These are phyloP conservation scores for Meles meles DNA, from an alignment of 2,113 vertebrate species.

Conservation along the genomic window DNA sequence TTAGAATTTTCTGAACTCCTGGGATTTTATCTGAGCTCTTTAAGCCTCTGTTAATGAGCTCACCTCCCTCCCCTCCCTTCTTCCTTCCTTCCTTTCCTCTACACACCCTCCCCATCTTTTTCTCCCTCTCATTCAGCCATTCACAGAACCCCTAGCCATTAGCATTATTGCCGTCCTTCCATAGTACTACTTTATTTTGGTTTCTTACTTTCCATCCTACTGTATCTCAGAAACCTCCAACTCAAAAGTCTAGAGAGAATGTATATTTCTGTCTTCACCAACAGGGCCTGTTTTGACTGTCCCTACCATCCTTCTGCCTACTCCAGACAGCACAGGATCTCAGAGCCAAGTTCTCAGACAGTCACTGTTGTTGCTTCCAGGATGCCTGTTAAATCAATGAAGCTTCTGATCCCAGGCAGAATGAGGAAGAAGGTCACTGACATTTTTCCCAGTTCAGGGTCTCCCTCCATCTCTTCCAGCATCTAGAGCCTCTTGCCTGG, in stretches of 20 bases:
- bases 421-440: not conserved
- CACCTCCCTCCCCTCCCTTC: too few species aligned
- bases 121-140: not conserved
- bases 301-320: not conserved
- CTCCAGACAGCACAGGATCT: not conserved
- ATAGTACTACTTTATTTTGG: not conserved
- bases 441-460: not conserved
- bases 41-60: not conserved
- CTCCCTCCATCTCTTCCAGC: not conserved
- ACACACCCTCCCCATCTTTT: not conserved
- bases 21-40: not conserved
- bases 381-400: not conserved
- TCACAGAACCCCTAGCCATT: not conserved
- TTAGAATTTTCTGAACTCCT: conserved; percentile 10
- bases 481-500: not conserved
- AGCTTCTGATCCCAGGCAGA: not conserved
- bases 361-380: not conserved
- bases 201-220: not conserved
- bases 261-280: not conserved
- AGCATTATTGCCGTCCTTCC: not conserved
- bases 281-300: not conserved
- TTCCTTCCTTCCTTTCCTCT: too few species aligned
- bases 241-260: not conserved
- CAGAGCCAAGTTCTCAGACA: not conserved
- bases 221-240: not conserved